A percentile compares a stretch with the other conserved stretches of the same genome.
These are phyloP conservation scores for Eristalis pertinax DNA, from an alignment of 2,888 invertebrate genomes.

Conservation along the genomic window DNA sequence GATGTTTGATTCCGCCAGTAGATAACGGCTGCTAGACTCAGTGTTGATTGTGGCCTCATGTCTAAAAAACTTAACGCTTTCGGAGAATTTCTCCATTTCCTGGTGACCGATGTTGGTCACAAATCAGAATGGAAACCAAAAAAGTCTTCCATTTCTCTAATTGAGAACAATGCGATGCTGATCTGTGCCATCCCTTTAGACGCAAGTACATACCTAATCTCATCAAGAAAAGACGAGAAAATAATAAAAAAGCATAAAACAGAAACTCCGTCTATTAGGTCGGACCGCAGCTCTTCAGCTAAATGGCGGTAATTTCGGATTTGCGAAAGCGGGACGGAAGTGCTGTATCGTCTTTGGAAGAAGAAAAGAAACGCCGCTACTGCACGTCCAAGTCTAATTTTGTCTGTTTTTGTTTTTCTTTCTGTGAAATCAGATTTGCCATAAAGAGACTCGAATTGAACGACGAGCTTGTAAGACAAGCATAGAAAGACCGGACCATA, in stretches of 20 bases:
- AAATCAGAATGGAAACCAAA: slow-evolving; percentile 32
- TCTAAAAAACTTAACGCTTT: slow-evolving; percentile 10
- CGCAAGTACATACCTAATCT: slow-evolving; percentile 46
- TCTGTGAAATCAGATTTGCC: slow-evolving; percentile 59
- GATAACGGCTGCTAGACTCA: slow-evolving; percentile 23
- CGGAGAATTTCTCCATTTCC: slow-evolving; percentile 4
- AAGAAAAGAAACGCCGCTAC: slow-evolving; percentile 60
- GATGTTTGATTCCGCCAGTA: slow-evolving; percentile 51
- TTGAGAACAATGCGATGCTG: slow-evolving; percentile 50
- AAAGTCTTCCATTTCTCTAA: slow-evolving; percentile 62
- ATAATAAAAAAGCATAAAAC: slow-evolving; percentile 39
- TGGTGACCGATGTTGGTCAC: background rate
- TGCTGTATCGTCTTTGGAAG: slow-evolving; percentile 7
- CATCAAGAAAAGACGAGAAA: slow-evolving; percentile 43
- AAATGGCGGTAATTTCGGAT: slow-evolving; percentile 35
- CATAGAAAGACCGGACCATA: background rate
- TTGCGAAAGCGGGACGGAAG: slow-evolving; percentile 51
- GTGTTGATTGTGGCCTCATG: background rate
- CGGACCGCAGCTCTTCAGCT: slow-evolving; percentile 18
- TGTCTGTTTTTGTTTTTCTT: slow-evolving; percentile 24
- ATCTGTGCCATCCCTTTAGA: slow-evolving; percentile 52
- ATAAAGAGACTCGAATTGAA: slow-evolving; percentile 44
- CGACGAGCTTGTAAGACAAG: slow-evolving; percentile 21
- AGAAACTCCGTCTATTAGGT: slow-evolving; percentile 41
- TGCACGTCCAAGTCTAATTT: slow-evolving; percentile 49